Base-by-base conservation (phyloP, 2,888 invertebrate species). In the Lagria hirta region DNA sequence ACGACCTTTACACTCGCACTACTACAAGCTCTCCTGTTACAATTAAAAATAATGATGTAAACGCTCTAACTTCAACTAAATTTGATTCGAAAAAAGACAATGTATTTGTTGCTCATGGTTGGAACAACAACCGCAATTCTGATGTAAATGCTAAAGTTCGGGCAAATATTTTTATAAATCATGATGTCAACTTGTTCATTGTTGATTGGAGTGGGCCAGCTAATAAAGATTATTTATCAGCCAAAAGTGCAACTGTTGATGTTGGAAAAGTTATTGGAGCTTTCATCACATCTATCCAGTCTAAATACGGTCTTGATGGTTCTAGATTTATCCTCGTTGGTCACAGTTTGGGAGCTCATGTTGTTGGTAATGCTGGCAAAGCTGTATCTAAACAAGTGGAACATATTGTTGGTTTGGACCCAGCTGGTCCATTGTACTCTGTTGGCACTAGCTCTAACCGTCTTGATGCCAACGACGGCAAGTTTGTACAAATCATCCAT, bases 401-500 rank as follows among this genome's bases (percentile, higher is more conserved):
- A 26, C 48, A 50, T 14, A 69, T 70, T 20, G 55, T 65, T 36
- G 71, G 68, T 28, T 40, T 71, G 23, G 71, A 70, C 48, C 69
- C 70, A 33, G 70, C 71, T 3, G 51, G 52, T 14, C 68, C 66
- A 2, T 37, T 62, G 1, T 67, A 62, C 44, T 44, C 51, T 4
- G 3, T 47, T 2, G 43, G 29, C 4, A 52, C 64, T 21, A 57
- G 40, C 3, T 49, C 55, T n/a, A 55, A 60, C 28, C 64, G 68
- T 23, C 35, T 71, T 15, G 65, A 68, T 36, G 37, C 52, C 4
- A 54, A 54, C 10, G 70, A 70, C 49, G 71, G 62, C 0, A 41
- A 58, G 21, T 64, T 64, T 36, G 70, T 71, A 1, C 63, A 70
- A 24, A 51, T 66, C 3, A 65, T 72, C 17, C 71, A 71, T 44